Conservation (phyloP, 2,888 invertebrate species). For the Noctua fimbriata region DNA sequence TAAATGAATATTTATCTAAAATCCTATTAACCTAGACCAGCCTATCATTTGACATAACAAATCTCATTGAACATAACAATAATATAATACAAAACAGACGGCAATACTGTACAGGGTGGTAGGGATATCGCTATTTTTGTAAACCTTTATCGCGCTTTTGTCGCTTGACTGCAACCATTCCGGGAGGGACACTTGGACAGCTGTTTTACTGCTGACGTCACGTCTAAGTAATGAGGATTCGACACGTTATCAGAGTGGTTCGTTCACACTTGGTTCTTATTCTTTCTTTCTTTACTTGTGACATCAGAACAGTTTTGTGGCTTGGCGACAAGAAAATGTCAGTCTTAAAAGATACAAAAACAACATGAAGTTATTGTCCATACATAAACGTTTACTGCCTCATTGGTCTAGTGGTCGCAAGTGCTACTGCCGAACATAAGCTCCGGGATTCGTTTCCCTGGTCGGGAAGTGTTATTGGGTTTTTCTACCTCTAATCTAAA, state of each 20-base stretch:
- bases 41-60: not conserved
- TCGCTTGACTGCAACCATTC: not conserved
- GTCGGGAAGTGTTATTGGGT: not conserved
- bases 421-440: not conserved
- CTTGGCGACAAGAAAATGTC: not conserved
- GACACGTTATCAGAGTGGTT: constrained; percentile 29
- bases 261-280: constrained; percentile 4
- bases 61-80: not conserved
- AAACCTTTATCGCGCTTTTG: constrained; percentile 21
- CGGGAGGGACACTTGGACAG: constrained; percentile 27
- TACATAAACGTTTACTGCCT: not conserved
- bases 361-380: not conserved
- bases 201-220: constrained; percentile 48
- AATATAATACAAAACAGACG: not conserved
- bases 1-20: not conserved
- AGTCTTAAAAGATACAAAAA: not conserved
- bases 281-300: no score
- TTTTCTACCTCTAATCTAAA: not conserved
- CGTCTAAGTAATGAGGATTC: constrained; percentile 11
- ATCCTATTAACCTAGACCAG: not conserved
- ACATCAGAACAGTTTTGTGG: not conserved
- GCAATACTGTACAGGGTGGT: not conserved
- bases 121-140: constrained; percentile 14
- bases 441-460: not conserved
- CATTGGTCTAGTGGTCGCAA: not conserved